Percentiles rank a stretch among this genome's conserved stretches.
These are phyloP conservation scores for Lycaena phlaeas DNA, from an alignment of 2,888 invertebrate genomes.

Conservation along the genomic window DNA sequence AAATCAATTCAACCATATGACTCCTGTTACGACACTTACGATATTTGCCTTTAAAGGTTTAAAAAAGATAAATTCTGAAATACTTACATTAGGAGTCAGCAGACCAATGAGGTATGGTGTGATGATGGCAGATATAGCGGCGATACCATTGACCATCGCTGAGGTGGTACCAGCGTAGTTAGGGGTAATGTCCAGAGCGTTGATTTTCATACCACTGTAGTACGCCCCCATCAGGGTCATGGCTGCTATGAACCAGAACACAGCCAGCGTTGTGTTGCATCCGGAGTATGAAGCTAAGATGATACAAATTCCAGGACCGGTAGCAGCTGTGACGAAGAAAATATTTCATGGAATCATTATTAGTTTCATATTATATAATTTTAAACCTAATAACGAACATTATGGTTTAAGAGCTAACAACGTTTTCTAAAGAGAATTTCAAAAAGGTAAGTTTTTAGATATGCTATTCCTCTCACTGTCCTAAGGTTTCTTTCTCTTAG, in stretches of 20 bases:
- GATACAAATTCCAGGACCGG: constrained; percentile 58
- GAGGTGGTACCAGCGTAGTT: constrained; percentile 78
- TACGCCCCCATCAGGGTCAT: constrained; percentile 81
- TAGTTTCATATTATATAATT: background rate
- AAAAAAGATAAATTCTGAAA: no score
- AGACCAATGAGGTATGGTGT: constrained; percentile 76
- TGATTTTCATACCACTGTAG: constrained; percentile 80
- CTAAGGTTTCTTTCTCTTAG: no score
- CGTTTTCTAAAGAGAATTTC: no score
- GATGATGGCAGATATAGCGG: constrained; percentile 75
- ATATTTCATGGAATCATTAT: background rate
- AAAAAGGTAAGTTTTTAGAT: no score
- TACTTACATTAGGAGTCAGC: constrained; percentile 74
- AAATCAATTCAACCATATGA: no score
- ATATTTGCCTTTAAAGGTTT: no score
- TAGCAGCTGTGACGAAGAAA: constrained; percentile 64
- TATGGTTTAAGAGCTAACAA: no score
- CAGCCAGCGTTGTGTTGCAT: constrained; percentile 65
- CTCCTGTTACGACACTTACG: no score
- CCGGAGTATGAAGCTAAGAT: constrained; percentile 64
- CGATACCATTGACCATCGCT: constrained; percentile 77
- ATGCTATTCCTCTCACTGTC: no score
- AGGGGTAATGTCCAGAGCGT: constrained; percentile 75
- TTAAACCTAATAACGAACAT: no score
- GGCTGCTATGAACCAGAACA: constrained; percentile 75